A percentile compares a stretch with the other conserved stretches of the same genome.
phyloP scores from a whole-genome alignment of 2,113 vertebrate species.

The Trematocara unimaculatum region DNA sequence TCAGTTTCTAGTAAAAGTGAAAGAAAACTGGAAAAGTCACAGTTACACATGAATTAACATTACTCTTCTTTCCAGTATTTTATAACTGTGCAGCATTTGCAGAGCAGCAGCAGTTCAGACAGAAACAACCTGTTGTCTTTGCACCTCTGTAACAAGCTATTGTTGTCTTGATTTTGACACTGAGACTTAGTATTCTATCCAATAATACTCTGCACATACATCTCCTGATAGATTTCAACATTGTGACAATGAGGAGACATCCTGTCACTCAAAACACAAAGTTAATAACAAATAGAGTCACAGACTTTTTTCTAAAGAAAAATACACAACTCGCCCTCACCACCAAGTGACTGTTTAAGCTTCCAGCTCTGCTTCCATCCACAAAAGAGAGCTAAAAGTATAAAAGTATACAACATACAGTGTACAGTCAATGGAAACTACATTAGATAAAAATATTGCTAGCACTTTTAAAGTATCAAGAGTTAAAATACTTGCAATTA shows the following conservation, averaged over 20 bases:
- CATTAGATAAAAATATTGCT: not conserved
- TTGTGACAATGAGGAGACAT: not conserved
- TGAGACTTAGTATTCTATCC: not conserved
- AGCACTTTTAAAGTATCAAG: rapidly evolving
- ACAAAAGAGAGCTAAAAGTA: not conserved
- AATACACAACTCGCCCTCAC: not conserved
- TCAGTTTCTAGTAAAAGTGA: not conserved
- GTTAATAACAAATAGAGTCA: not conserved
- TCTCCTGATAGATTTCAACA: not conserved
- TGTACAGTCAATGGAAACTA: not conserved
- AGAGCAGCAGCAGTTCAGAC: not conserved
- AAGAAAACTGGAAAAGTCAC: not conserved
- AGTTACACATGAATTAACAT: not conserved
- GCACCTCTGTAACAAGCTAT: not conserved
- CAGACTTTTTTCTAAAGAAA: not conserved
- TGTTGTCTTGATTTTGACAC: not conserved
- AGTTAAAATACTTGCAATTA: not conserved
- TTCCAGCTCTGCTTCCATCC: not conserved
- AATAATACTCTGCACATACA: not conserved
- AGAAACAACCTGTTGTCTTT: not conserved
- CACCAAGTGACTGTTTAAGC: rapidly evolving
- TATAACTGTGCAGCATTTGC: not conserved
- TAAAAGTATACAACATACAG: not conserved
- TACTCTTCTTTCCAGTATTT: not conserved
- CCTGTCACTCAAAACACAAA: not conserved